Evolutionary conservation across 2,113 vertebrate species (phyloP).

Genomic region (Pteruthius melanotis): DNA sequence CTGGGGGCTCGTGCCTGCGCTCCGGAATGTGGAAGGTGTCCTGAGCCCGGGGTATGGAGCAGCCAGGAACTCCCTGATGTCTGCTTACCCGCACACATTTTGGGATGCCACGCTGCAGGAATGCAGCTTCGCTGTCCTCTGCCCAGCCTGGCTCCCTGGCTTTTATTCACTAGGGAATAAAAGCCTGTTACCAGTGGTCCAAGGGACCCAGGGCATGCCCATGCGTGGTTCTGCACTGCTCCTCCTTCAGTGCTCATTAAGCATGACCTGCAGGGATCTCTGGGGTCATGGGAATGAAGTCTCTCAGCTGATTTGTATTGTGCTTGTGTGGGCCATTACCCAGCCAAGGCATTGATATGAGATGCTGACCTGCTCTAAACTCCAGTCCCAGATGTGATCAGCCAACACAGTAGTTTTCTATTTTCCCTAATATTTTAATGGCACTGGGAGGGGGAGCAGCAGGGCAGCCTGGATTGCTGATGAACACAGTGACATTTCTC

Average conservation of each 20-base stretch:
- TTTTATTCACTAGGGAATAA: rapidly evolving
- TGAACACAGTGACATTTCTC: not conserved
- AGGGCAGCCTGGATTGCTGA: not conserved
- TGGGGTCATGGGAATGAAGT: not conserved
- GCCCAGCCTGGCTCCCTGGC: not conserved
- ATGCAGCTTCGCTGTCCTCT: not conserved
- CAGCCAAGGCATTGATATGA: not conserved
- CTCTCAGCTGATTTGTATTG: not conserved
- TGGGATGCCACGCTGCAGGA: not conserved
- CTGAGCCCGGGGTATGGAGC: not conserved
- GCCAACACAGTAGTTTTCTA: not conserved
- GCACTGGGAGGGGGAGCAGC: not conserved
- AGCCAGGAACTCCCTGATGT: rapidly evolving
- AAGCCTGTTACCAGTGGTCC: not conserved
- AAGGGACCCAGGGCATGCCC: not conserved
- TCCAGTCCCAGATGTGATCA: not conserved
- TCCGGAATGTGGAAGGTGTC: rapidly evolving
- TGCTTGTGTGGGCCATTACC: not conserved
- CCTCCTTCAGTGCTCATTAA: not conserved
- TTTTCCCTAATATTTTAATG: not conserved
- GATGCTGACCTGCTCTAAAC: not conserved
- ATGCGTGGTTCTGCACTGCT: not conserved
- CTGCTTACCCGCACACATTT: rapidly evolving
- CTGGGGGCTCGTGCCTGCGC: not conserved
- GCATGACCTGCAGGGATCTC: not conserved